Conservation (phyloP, 2,113 vertebrate genomes). For the Hylia prasina region DNA sequence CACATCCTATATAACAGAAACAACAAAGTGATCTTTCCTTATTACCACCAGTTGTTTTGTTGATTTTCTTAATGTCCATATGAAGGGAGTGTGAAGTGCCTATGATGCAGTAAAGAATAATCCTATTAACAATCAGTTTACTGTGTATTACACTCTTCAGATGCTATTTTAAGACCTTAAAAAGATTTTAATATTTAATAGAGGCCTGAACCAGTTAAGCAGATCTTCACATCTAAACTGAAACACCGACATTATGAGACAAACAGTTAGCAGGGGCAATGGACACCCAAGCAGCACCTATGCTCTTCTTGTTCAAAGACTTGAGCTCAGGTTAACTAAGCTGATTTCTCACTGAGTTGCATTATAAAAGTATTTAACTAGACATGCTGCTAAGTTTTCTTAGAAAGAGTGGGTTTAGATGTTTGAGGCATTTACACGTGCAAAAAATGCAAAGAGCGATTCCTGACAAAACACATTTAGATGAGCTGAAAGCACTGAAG, state of each 20-base stretch:
- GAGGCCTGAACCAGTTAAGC: neutral
- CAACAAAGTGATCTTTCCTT: neutral
- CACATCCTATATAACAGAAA: neutral
- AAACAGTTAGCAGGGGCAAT: neutral
- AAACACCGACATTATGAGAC: neutral
- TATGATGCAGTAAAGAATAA: neutral
- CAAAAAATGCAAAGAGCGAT: neutral
- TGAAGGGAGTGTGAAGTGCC: neutral
- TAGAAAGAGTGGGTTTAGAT: neutral
- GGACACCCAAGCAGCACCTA: neutral
- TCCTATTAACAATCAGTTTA: neutral
- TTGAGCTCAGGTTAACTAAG: neutral
- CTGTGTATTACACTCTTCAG: neutral
- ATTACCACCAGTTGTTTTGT: neutral
- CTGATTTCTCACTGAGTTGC: neutral
- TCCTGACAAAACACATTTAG: neutral
- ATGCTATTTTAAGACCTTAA: neutral
- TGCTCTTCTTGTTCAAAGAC: neutral
- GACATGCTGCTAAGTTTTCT: neutral
- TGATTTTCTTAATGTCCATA: neutral
- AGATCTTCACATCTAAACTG: neutral
- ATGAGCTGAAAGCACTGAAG: neutral
- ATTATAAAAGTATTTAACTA: neutral
- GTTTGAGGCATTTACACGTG: fast-evolving
- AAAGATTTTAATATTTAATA: neutral